Base-by-base conservation (phyloP, 2,113 vertebrate genomes). In the Saccopteryx bilineata region DNA sequence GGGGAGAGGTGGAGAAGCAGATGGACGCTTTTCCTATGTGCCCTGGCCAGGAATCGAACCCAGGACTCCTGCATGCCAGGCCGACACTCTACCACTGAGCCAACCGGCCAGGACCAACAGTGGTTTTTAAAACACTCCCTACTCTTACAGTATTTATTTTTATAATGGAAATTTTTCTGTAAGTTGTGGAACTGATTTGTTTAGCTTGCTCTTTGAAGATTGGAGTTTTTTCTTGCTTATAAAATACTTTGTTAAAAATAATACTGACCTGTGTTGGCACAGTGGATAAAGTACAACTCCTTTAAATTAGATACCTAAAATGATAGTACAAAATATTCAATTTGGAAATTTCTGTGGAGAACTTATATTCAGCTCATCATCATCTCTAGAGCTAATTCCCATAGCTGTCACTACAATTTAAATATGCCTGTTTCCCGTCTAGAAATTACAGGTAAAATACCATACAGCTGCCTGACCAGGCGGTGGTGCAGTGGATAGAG, bases 301-400 rank as follows among this genome's bases (percentile, higher is more conserved):
- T 89, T 94, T 66, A 65, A 74, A 94, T 89, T 65, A 94, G 74
- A 56, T 14, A 74, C 21, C 50, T 90, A 17, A 94, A 83, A 83
- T 83, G 68, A 83, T 26, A 66, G 28, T 21, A 26, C 50, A 75
- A 66, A 82, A 63, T 89, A 83, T n/a, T 94, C 58, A 83, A 33
- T 39, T 80, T 65, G n/a, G 46, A 80, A 74, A 50, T 82, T 82
- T 76, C 61, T 68, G 5, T 75, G 52, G 80, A 66, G 60, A 66
- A 26, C 18, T 21, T 72, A 1, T 65, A 84, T 85, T 85, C 19
- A 92, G 19, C 9, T 88, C 88, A 24, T 63, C 84, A 60, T 93
- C 31, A 46, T 87, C 48, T 33, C 48, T 28, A 92, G 58, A 81
- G 46, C 21, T 54, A 88, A 88, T 65, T 76, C 61, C 69, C 82